Evolutionary conservation across 2,113 vertebrate genomes (phyloP).

Genomic region (Rhea americana): DNA sequence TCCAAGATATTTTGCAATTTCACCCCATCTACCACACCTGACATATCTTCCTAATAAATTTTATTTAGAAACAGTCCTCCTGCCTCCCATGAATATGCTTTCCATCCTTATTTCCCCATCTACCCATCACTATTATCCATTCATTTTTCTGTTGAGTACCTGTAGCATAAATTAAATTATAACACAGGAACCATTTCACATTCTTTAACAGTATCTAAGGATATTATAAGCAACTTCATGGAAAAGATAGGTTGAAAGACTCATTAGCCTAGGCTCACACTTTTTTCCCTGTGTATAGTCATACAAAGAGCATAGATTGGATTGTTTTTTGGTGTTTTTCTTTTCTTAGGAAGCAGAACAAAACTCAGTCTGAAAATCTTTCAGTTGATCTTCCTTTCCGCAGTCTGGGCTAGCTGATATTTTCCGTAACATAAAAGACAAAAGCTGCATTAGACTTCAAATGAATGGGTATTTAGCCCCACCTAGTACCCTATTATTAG

Average conservation of each 20-base stretch:
- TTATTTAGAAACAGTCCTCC: background rate
- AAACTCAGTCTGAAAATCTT: conserved; percentile 32
- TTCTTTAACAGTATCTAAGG: background rate
- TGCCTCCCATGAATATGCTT: conserved; percentile 6
- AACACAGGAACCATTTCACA: background rate
- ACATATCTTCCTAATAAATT: background rate
- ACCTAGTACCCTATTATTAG: conserved; percentile 36
- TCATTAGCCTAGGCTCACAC: conserved; percentile 24
- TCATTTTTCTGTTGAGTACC: conserved; percentile 1
- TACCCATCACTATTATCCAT: background rate
- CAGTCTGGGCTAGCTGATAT: background rate
- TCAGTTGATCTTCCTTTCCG: conserved; percentile 65
- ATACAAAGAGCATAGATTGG: background rate
- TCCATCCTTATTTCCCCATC: background rate
- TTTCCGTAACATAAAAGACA: conserved; percentile 40
- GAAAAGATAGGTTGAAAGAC: conserved; percentile 15
- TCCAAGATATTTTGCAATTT: conserved; percentile 36
- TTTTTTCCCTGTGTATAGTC: conserved; percentile 67
- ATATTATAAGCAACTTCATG: background rate
- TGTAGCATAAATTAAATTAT: background rate
- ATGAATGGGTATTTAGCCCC: conserved; percentile 15
- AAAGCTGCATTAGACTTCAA: conserved; percentile 47
- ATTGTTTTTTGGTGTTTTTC: background rate
- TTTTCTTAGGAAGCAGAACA: background rate
- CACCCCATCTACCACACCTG: background rate